Evolutionary conservation across 2,113 vertebrate genomes (phyloP).

Genomic region (Oreochromis tanganicae): DNA sequence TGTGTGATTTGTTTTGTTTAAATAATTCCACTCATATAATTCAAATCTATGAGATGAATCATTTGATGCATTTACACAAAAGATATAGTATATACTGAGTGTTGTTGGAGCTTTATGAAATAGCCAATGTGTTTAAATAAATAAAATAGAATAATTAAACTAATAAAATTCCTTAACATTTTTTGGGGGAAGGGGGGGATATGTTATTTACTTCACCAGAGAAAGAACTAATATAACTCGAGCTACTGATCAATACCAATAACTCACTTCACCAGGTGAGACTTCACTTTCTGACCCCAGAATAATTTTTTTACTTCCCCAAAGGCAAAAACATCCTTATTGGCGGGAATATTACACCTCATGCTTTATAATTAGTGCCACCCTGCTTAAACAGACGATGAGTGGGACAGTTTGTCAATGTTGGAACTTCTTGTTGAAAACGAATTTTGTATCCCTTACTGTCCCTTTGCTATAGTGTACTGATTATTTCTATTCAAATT

Average conservation of each 20-base stretch:
- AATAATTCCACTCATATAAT: background rate
- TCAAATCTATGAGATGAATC: background rate
- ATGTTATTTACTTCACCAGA: background rate
- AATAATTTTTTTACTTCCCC: background rate
- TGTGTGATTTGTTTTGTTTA: background rate
- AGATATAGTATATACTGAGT: background rate
- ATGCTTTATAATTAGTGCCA: background rate
- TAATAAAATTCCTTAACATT: background rate
- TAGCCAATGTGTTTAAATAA: background rate
- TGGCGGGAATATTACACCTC: background rate
- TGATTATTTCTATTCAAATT: background rate
- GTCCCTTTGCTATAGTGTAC: background rate
- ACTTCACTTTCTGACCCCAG: background rate
- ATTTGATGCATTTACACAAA: background rate
- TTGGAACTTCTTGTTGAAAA: background rate
- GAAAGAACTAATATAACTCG: background rate
- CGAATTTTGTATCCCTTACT: background rate
- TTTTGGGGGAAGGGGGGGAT: fast-evolving
- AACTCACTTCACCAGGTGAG: background rate
- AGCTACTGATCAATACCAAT: constrained; percentile 24
- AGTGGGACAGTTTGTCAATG: background rate
- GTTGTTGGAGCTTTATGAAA: background rate
- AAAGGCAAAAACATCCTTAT: background rate
- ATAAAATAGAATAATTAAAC: background rate
- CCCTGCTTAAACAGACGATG: background rate